A percentile compares a stretch with the other conserved stretches of the same genome.
Conservation (phyloP, 2,113 vertebrate species). For the Syngnathus typhle region DNA sequence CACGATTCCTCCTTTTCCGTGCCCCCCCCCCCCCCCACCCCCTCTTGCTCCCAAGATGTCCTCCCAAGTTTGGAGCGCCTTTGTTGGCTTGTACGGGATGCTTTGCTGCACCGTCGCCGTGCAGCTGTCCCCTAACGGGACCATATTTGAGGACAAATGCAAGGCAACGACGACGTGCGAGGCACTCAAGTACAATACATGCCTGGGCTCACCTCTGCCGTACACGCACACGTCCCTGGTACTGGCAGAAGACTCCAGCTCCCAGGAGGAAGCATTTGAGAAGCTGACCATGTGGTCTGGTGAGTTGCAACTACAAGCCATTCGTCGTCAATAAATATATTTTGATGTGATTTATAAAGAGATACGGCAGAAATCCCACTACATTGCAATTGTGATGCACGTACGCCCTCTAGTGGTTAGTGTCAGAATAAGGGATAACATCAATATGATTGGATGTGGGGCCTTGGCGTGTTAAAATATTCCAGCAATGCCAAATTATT, state of each 20-base stretch:
- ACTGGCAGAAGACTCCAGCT: conserved; percentile 82
- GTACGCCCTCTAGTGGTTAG: background rate
- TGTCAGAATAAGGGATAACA: too few species aligned
- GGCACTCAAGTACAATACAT: conserved; percentile 77
- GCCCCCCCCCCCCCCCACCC: background rate
- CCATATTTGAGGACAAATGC: conserved; percentile 73
- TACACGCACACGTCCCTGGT: conserved; percentile 85
- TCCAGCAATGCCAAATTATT: too few species aligned
- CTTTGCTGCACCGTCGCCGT: conserved; percentile 48
- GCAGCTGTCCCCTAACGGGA: conserved; percentile 60
- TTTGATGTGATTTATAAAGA: background rate
- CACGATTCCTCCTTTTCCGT: background rate
- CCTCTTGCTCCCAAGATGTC: conserved; percentile 70
- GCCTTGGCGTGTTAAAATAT: background rate
- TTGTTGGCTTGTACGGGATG: conserved; percentile 69
- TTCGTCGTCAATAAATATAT: background rate
- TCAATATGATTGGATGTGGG: background rate
- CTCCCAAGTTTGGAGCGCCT: conserved; percentile 55
- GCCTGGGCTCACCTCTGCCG: conserved; percentile 83
- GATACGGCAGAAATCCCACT: background rate
- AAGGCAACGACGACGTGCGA: conserved; percentile 81
- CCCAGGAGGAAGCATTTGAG: conserved; percentile 83
- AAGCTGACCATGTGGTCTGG: conserved; percentile 91
- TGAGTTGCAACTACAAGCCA: conserved; percentile 50
- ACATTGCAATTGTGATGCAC: background rate